phyloP scores from a whole-genome alignment of 2,113 vertebrate genomes.

The Odobenus rosmarus region DNA sequence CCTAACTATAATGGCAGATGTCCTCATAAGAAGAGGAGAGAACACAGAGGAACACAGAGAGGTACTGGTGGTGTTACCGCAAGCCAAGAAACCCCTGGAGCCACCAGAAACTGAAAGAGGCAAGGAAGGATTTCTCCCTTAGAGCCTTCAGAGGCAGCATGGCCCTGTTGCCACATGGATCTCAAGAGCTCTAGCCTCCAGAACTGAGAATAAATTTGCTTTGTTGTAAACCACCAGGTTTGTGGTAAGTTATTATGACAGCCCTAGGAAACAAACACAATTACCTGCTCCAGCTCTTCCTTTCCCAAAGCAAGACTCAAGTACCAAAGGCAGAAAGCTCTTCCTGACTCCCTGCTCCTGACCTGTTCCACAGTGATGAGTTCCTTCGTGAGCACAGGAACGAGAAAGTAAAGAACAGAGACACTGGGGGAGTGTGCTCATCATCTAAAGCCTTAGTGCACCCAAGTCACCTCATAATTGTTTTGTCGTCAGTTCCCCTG shows the following conservation, averaged over 20 bases:
- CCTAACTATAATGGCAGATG: not conserved
- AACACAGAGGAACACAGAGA: not conserved
- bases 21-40: not conserved
- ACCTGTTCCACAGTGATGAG: not conserved
- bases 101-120: not conserved
- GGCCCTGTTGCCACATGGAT: not conserved
- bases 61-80: not conserved
- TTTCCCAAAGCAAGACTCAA: not conserved
- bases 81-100: not conserved
- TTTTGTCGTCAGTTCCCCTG: not conserved
- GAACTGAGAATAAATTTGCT: not conserved
- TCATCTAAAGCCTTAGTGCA: not conserved
- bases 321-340: not conserved
- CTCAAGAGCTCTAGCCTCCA: not conserved
- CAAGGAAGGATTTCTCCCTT: not conserved
- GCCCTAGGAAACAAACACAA: not conserved
- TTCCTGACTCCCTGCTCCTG: not conserved
- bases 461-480: not conserved
- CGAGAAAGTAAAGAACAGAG: not conserved
- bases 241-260: not conserved
- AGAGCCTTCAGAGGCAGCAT: not conserved
- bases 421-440: accelerated
- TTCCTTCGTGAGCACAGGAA: not conserved
- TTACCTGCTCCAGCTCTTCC: not conserved
- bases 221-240: not conserved